phyloP scores from a whole-genome alignment of 2,888 invertebrate genomes.

The Latheticus oryzae region DNA sequence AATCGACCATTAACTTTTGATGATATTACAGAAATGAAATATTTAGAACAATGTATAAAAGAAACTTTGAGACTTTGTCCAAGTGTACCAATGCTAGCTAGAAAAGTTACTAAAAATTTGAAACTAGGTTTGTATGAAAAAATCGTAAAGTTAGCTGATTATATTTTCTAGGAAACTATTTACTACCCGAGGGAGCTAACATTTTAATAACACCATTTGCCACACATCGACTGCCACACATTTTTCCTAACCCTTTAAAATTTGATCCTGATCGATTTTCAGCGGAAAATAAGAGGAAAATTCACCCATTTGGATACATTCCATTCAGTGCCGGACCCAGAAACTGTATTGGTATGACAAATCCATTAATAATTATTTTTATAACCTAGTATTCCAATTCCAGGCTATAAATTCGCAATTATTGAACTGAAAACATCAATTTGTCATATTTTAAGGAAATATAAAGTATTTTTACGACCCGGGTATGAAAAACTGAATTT shows the following conservation, averaged over 20 bases:
- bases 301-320: conserved; percentile 70
- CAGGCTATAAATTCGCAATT: conserved; percentile 71
- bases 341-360: conserved; percentile 69
- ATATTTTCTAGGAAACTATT: conserved; percentile 62
- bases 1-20: conserved; percentile 68
- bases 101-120: conserved; percentile 70
- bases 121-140: conserved; percentile 68
- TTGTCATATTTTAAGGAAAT: conserved; percentile 68
- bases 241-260: conserved; percentile 69
- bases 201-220: conserved; percentile 69
- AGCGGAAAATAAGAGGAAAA: conserved; percentile 65
- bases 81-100: conserved; percentile 75
- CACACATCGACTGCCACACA: conserved; percentile 69
- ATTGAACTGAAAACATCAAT: conserved; percentile 72
- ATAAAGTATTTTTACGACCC: conserved; percentile 65
- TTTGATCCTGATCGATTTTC: conserved; percentile 71
- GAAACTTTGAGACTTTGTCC: conserved; percentile 76
- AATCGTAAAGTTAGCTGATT: no score
- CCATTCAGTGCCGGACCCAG: conserved; percentile 73
- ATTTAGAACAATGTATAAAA: conserved; percentile 78
- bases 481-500: conserved; percentile 67
- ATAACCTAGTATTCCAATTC: no score
- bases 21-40: conserved; percentile 73
- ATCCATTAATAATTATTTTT: conserved; percentile 4
- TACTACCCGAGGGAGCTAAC: conserved; percentile 69